Evolutionary conservation across 2,797 vertebrate species (phyloP).

Genomic region (Salmo trutta): DNA sequence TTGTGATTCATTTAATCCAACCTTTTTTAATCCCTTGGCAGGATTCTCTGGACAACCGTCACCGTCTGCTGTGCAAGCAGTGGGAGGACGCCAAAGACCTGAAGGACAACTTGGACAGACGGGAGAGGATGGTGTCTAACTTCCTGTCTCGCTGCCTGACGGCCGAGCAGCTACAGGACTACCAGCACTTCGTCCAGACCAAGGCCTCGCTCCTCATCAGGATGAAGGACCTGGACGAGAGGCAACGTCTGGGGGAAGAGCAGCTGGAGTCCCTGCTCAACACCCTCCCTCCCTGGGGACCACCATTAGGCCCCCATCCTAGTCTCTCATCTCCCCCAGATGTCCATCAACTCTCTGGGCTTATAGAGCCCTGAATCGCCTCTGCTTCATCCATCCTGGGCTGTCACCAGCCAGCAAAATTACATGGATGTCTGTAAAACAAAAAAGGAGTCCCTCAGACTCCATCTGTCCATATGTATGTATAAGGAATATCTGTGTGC

Average conservation of each 20-base stretch:
- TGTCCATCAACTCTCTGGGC: background rate
- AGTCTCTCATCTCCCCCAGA: background rate
- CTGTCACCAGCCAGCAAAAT: slow-evolving; percentile 16
- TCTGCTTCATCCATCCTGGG: slow-evolving; percentile 17
- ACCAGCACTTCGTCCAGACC: slow-evolving; percentile 81
- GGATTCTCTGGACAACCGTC: slow-evolving; percentile 87
- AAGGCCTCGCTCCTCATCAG: slow-evolving; percentile 88
- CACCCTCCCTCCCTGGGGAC: slow-evolving; percentile 45
- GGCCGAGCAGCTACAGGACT: slow-evolving; percentile 80
- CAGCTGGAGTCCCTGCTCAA: slow-evolving; percentile 81
- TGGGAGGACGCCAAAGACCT: slow-evolving; percentile 92
- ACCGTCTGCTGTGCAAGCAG: slow-evolving; percentile 86
- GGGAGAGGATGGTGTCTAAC: slow-evolving; percentile 83
- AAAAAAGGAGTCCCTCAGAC: slow-evolving; percentile 3
- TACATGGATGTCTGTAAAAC: slow-evolving; percentile 1
- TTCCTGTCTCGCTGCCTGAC: slow-evolving; percentile 85
- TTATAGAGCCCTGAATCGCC: slow-evolving; percentile 2
- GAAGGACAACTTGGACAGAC: slow-evolving; percentile 90
- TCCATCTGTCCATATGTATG: background rate
- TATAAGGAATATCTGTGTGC: slow-evolving; percentile 47
- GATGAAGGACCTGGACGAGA: slow-evolving; percentile 91
- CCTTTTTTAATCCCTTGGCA: slow-evolving; percentile 43
- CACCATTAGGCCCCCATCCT: background rate
- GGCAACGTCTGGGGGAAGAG: slow-evolving; percentile 83
- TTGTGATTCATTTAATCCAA: background rate